A percentile compares a stretch with the other conserved stretches of the same genome.
phyloP scores from a whole-genome alignment of 2,888 invertebrate species.

The Blastobasis adustella region DNA sequence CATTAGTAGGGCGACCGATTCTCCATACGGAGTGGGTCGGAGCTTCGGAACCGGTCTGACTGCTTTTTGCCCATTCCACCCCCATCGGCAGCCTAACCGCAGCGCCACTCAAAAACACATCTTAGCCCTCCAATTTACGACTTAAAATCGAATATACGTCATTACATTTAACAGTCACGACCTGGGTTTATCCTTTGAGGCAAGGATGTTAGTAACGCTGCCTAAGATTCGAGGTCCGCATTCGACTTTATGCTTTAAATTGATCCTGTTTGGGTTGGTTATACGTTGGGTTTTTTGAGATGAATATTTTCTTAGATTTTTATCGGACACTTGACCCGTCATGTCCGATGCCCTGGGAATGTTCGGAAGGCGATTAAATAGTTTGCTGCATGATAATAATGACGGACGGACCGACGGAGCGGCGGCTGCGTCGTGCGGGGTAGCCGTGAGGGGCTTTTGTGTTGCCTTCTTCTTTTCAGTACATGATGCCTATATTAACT shows the following conservation, averaged over 20 bases:
- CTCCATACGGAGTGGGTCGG: conserved; percentile 34
- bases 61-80: conserved; percentile 66
- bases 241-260: background rate
- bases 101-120: background rate
- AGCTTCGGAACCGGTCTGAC: conserved; percentile 49
- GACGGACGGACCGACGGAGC: background rate
- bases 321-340: conserved; percentile 65
- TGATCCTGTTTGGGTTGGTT: background rate
- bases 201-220: conserved; percentile 31
- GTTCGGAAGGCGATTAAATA: conserved; percentile 49
- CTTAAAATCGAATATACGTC: conserved; percentile 15
- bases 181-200: conserved; percentile 43
- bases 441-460: no score
- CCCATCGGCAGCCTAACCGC: conserved; percentile 31
- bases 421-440: background rate
- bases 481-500: no score
- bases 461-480: no score
- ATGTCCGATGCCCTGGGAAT: conserved; percentile 64
- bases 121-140: conserved; percentile 11
- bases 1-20: conserved; percentile 51
- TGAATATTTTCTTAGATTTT: conserved; percentile 60
- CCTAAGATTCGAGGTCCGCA: background rate
- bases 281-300: conserved; percentile 22
- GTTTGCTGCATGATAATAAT: conserved; percentile 7
- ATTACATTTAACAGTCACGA: conserved; percentile 55